A percentile compares a stretch with the other conserved stretches of the same genome.
Conservation (phyloP, 2,888 invertebrate genomes). For the Nemoura dubitans region DNA sequence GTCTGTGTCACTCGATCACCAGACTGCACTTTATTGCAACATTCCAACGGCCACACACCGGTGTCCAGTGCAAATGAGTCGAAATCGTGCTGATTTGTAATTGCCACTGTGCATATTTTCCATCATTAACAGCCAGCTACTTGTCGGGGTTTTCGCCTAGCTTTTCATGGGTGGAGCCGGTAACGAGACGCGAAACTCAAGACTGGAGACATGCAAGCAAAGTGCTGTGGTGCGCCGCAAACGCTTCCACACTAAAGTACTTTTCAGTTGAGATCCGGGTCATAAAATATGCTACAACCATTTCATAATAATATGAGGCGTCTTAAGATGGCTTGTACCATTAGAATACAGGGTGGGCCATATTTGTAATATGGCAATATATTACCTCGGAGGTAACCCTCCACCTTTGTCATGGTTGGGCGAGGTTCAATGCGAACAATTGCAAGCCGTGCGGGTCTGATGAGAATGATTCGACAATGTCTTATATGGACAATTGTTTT, state of each 20-base stretch:
- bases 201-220: background rate
- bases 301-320: slow-evolving; percentile 33
- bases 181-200: background rate
- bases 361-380: slow-evolving; percentile 20
- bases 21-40: background rate
- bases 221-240: background rate
- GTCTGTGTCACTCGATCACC: background rate
- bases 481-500: slow-evolving; percentile 30
- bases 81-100: background rate
- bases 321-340: slow-evolving; percentile 17
- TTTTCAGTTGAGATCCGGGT: slow-evolving; percentile 35
- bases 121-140: background rate
- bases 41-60: background rate
- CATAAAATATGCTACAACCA: slow-evolving; percentile 40
- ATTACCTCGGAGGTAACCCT: slow-evolving; percentile 8
- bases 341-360: slow-evolving; percentile 36
- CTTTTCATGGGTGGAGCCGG: slow-evolving; percentile 13
- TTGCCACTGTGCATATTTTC: background rate
- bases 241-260: slow-evolving; percentile 18
- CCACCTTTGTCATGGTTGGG: slow-evolving; percentile 31
- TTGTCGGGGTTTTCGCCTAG: background rate
- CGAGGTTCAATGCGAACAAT: slow-evolving; percentile 20
- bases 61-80: background rate
- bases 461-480: slow-evolving; percentile 27
- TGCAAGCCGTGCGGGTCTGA: background rate